Evolutionary conservation across 1,140 invertebrate species (phyloP).

Genomic region (Temnothorax nylanderi): DNA sequence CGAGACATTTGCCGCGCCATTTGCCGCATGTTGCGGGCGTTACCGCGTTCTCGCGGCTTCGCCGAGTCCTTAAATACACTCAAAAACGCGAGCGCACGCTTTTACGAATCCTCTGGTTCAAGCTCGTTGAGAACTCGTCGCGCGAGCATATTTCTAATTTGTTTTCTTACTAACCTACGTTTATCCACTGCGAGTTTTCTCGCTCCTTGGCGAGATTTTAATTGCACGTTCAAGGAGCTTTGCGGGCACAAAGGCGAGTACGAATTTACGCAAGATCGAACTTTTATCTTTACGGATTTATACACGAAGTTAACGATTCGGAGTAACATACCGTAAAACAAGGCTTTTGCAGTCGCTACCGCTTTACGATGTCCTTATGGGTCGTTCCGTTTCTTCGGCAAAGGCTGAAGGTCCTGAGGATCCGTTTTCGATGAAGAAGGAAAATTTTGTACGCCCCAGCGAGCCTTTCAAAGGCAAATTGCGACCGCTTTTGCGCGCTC

Average conservation of each 20-base stretch:
- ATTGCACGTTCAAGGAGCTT: constrained; percentile 10
- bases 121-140: background rate
- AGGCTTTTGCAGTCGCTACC: background rate
- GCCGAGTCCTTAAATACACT: constrained; percentile 43
- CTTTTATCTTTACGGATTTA: background rate
- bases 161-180: background rate
- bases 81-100: background rate
- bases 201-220: background rate
- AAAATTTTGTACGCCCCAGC: background rate
- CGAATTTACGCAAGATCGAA: background rate
- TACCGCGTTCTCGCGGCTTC: constrained; percentile 19
- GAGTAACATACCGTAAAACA: background rate
- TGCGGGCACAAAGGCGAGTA: background rate
- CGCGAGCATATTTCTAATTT: background rate
- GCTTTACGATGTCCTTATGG: background rate
- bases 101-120: constrained; percentile 10
- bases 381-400: background rate
- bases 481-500: constrained; percentile 11
- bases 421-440: background rate
- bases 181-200: background rate
- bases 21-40: constrained; percentile 68
- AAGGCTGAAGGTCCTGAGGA: background rate
- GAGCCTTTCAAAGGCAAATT: constrained; percentile 45
- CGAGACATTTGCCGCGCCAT: constrained; percentile 76
- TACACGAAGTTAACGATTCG: background rate